phyloP scores from a whole-genome alignment of 2,113 vertebrate genomes.

The Erythrolamprus reginae region DNA sequence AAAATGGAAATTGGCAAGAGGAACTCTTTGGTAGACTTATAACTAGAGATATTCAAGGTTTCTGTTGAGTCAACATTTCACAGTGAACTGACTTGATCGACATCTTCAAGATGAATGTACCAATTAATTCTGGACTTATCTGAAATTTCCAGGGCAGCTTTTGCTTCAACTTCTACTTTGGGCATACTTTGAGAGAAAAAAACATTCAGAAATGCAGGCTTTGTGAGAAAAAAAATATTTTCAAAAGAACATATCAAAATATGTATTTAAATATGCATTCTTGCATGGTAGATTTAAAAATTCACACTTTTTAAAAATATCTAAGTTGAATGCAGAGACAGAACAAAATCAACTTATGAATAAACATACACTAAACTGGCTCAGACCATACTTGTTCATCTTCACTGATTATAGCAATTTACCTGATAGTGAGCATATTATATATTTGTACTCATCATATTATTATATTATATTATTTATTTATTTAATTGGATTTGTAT shows the following conservation, averaged over 20 bases:
- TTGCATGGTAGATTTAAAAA: background rate
- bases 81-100: background rate
- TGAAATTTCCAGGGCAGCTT: background rate
- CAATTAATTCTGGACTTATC: background rate
- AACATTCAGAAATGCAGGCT: too few species aligned
- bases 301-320: background rate
- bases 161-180: background rate
- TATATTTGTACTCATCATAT: background rate
- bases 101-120: background rate
- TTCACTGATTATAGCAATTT: background rate
- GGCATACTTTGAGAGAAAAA: background rate
- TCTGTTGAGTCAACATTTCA: background rate
- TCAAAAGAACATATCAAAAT: background rate
- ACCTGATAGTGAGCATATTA: background rate
- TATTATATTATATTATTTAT: too few species aligned
- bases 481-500: too few species aligned
- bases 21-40: background rate
- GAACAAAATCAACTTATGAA: background rate
- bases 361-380: background rate
- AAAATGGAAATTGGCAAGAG: background rate
- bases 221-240: too few species aligned
- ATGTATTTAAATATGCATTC: background rate
- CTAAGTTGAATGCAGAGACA: background rate
- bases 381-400: background rate
- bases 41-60: background rate